phyloP scores from a whole-genome alignment of 2,113 vertebrate genomes.

The Bujurquina vittata region DNA sequence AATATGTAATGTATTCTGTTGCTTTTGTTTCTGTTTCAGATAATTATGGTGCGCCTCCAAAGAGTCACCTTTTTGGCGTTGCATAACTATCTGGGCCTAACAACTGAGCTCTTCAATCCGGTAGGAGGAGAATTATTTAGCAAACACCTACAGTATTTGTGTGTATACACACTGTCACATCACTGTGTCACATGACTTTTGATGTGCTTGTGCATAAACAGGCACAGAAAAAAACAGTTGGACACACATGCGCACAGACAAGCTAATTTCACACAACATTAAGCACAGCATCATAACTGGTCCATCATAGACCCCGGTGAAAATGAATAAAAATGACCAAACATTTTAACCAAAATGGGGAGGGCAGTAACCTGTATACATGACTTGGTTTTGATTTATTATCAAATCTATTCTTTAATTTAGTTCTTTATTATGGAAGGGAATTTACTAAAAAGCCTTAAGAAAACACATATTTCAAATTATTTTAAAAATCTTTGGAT shows the following conservation, averaged over 20 bases:
- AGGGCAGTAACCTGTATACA: neutral
- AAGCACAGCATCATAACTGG: constrained; percentile 63
- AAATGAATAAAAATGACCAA: constrained; percentile 50
- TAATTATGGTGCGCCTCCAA: constrained; percentile 97
- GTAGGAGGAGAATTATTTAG: constrained; percentile 76
- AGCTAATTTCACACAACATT: constrained; percentile 74
- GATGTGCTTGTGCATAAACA: constrained; percentile 18
- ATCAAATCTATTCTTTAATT: no score
- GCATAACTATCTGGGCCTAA: constrained; percentile 94
- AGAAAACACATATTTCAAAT: no score
- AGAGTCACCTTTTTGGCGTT: constrained; percentile 94
- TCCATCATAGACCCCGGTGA: constrained; percentile 40
- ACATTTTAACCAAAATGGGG: neutral
- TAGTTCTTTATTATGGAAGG: no score
- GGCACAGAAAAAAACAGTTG: constrained; percentile 13
- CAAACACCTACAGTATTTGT: neutral
- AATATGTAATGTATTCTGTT: neutral
- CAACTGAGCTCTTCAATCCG: constrained; percentile 93
- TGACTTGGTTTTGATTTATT: neutral
- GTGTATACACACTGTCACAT: constrained; percentile 16
- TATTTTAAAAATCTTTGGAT: no score
- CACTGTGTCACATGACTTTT: neutral
- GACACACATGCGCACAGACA: constrained; percentile 21
- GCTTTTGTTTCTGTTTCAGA: constrained; percentile 78
- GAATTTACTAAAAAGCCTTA: no score